Evolutionary conservation across 64 coral and sea anemone species (phyloP), one percentile per base, ranked within the genome.

Genomic region (Montipora efflorescens): DNA sequence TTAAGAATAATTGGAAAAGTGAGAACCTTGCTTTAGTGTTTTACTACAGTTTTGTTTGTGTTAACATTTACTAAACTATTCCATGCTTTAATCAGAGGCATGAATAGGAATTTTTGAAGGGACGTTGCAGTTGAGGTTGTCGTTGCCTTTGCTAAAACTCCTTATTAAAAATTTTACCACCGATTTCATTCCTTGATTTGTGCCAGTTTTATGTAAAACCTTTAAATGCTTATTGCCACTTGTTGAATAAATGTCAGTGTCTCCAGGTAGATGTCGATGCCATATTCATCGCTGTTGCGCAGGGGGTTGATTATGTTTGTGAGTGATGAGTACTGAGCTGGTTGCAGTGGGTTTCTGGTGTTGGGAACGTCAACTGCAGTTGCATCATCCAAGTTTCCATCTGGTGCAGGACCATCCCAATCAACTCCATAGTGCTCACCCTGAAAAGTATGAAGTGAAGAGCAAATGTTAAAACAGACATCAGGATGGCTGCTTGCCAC

Each of bases 301-400:
- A 79, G 48, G n/a, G 78, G 78, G 78, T 79, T 79, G 49, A 79
- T 5, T 79, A 55, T 55, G 78, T 79, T 79, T 79, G 15, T 51
- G 48, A 79, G 78, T 79, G 78, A 79, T 79, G 12, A 53, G 13
- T 79, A 53, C 78, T 79, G 78, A 20, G 78, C 78, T 79, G 78
- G 78, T 79, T 79, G 19, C 48, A 53, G 48, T 53, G 48, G 78
- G 48, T 79, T 79, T 79, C 47, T 55, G 4, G 78, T 55, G 78
- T 51, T 79, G 78, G 78, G 78, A 79, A 79, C 78, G 0, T 79
- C 47, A 79, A 79, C 78, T 55, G 78, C 13, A 79, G 78, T 79
- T 79, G 49, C 78, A 79, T 79, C 78, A 79, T 74, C 70, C 28
- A 74, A 74, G 70, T 36, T 74, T 25, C 15, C 70, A 74, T 74